These are phyloP conservation scores for Megaceryle alcyon DNA, from an alignment of 2,797 vertebrate genomes.

Conservation along the genomic window DNA sequence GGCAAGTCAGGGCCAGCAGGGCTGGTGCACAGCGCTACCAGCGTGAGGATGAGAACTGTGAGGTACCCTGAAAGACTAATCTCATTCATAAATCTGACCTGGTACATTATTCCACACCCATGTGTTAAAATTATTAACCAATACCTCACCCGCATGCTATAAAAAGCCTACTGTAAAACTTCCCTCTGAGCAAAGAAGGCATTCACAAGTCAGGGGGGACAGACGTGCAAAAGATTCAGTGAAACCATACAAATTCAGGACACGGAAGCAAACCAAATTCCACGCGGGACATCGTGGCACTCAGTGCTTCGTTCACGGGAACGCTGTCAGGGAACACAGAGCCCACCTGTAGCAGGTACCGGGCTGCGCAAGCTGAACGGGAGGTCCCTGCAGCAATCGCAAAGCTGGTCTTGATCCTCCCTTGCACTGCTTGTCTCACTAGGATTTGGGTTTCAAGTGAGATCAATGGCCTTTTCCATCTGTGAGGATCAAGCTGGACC, in stretches of 20 bases:
- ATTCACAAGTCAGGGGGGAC: background rate
- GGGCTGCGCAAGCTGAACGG: accelerated
- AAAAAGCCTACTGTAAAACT: background rate
- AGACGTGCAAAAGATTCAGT: background rate
- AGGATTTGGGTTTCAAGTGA: background rate
- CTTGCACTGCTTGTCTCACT: background rate
- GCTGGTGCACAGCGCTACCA: background rate
- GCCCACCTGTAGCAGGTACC: background rate
- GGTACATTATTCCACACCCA: background rate
- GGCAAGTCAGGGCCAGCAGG: background rate
- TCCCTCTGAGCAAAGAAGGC: background rate
- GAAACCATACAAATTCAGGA: background rate
- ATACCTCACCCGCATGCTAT: background rate
- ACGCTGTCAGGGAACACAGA: background rate
- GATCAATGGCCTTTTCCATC: background rate
- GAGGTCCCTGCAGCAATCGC: accelerated
- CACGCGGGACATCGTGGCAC: accelerated
- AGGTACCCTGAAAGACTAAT: background rate
- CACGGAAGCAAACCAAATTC: background rate
- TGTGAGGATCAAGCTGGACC: background rate
- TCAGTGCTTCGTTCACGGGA: accelerated
- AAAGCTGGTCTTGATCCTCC: background rate
- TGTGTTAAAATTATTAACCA: background rate
- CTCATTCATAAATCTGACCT: slow-evolving; percentile 13
- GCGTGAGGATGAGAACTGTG: background rate